Evolutionary conservation across 2,888 invertebrate species (phyloP).

Genomic region (Tanypteryx hageni): DNA sequence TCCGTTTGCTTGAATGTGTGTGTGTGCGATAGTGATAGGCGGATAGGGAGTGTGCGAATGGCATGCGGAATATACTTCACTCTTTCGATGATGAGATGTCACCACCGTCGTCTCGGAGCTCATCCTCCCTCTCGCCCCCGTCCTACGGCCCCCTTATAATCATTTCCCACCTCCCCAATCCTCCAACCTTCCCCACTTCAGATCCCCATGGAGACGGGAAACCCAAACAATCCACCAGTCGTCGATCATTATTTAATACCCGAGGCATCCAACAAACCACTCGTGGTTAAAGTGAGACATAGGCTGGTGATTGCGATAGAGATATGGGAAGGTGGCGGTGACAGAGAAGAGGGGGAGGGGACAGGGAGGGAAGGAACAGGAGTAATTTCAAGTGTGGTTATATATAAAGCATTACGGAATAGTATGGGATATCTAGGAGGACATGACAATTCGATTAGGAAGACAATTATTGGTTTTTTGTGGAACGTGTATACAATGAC

Average conservation of each 20-base stretch:
- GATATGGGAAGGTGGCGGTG: not conserved
- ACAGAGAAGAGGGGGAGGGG: not conserved
- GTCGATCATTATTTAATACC: conserved; percentile 31
- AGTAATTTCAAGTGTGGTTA: not conserved
- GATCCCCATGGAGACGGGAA: not conserved
- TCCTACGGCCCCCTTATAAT: conserved; percentile 7
- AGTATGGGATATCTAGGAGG: too few relatives aligned
- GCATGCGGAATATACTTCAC: not conserved
- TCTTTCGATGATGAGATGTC: not conserved
- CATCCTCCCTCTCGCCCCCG: not conserved
- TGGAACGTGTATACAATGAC: too few relatives aligned
- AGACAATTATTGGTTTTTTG: too few relatives aligned
- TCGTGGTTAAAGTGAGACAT: not conserved
- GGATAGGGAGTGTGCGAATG: conserved; percentile 24
- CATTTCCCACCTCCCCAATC: not conserved
- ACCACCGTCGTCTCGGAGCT: not conserved
- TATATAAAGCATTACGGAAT: too few relatives aligned
- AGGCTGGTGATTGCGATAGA: not conserved
- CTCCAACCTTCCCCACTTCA: too few relatives aligned
- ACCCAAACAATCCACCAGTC: not conserved
- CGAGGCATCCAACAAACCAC: conserved; percentile 19
- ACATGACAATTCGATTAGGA: too few relatives aligned
- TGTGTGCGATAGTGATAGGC: not conserved
- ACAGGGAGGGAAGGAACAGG: not conserved
- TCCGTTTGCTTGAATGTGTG: not conserved